Percentiles rank a stretch among this genome's conserved stretches.
These are phyloP conservation scores for Sabellastarte sp. DNA, from an alignment of 2,888 invertebrate species.

Conservation along the genomic window DNA sequence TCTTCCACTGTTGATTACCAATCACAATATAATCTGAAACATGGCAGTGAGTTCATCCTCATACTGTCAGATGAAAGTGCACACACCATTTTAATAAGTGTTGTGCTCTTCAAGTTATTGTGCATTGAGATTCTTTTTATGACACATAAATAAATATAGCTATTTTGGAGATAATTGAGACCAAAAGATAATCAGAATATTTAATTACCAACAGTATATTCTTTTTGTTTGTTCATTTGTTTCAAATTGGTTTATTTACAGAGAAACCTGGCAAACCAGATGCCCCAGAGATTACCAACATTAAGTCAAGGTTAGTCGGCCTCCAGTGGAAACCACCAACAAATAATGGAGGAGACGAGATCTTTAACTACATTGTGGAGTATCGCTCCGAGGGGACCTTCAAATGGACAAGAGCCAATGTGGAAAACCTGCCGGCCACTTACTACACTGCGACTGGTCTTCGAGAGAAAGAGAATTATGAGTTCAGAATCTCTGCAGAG, in stretches of 20 bases:
- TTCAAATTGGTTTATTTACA: slow-evolving; percentile 3
- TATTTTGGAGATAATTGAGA: no score
- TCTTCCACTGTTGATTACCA: no score
- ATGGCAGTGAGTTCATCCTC: no score
- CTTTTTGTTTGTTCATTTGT: neutral
- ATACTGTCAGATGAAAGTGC: no score
- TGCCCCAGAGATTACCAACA: slow-evolving; percentile 12
- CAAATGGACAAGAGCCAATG: slow-evolving; percentile 39
- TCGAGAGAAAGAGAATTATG: slow-evolving; percentile 64
- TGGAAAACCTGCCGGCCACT: slow-evolving; percentile 26
- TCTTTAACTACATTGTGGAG: slow-evolving; percentile 35
- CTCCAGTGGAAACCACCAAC: slow-evolving; percentile 62
- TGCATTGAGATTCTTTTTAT: no score
- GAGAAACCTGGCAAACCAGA: slow-evolving; percentile 60
- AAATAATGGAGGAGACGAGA: slow-evolving; percentile 33
- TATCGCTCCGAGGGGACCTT: slow-evolving; percentile 69
- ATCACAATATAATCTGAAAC: no score
- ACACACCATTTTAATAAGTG: no score
- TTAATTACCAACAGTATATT: no score
- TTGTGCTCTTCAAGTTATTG: no score
- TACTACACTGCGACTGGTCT: slow-evolving; percentile 15
- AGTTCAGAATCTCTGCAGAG: slow-evolving; percentile 33
- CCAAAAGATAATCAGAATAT: no score
- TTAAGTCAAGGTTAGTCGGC: slow-evolving; percentile 75
- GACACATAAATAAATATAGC: no score